These are phyloP conservation scores for Cosmorhoe ocellata DNA, from an alignment of 2,888 invertebrate species.

Conservation along the genomic window DNA sequence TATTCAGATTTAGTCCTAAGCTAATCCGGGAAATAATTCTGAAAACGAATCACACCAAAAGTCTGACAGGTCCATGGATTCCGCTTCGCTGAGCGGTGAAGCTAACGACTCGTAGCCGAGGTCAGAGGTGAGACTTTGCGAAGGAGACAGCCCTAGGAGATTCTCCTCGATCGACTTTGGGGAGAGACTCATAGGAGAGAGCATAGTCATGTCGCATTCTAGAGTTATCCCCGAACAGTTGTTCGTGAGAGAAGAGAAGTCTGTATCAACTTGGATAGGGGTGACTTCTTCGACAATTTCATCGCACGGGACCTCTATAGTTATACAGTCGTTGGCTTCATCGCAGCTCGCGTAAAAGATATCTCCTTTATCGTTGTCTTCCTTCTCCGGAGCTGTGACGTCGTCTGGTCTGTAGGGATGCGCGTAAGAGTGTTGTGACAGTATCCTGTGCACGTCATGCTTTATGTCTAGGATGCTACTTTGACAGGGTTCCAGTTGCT, in stretches of 20 bases:
- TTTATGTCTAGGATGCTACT: slow-evolving; percentile 75
- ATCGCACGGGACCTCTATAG: slow-evolving; percentile 86
- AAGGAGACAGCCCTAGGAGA: slow-evolving; percentile 64
- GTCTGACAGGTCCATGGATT: slow-evolving; percentile 81
- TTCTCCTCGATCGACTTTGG: slow-evolving; percentile 63
- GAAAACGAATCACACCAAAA: slow-evolving; percentile 89
- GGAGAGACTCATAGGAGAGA: slow-evolving; percentile 71
- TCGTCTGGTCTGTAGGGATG: slow-evolving; percentile 60
- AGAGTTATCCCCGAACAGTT: slow-evolving; percentile 53
- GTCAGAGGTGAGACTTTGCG: slow-evolving; percentile 70
- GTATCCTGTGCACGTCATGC: slow-evolving; percentile 74
- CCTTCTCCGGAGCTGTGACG: slow-evolving; percentile 49
- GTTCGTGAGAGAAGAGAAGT: slow-evolving; percentile 53
- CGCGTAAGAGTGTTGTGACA: slow-evolving; percentile 78
- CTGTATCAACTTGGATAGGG: slow-evolving; percentile 55
- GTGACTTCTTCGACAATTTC: slow-evolving; percentile 69
- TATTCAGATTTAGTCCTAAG: slow-evolving; percentile 69
- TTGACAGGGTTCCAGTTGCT: slow-evolving; percentile 92
- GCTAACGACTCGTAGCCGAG: slow-evolving; percentile 76
- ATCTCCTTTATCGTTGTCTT: slow-evolving; percentile 79
- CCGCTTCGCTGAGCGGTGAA: slow-evolving; percentile 74
- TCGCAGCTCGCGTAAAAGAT: slow-evolving; percentile 88
- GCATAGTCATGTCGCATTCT: slow-evolving; percentile 70
- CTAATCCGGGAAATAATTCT: slow-evolving; percentile 89
- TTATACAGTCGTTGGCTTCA: slow-evolving; percentile 87